phyloP scores from a whole-genome alignment of 1,140 invertebrate species.

The Drosophila bocqueti region DNA sequence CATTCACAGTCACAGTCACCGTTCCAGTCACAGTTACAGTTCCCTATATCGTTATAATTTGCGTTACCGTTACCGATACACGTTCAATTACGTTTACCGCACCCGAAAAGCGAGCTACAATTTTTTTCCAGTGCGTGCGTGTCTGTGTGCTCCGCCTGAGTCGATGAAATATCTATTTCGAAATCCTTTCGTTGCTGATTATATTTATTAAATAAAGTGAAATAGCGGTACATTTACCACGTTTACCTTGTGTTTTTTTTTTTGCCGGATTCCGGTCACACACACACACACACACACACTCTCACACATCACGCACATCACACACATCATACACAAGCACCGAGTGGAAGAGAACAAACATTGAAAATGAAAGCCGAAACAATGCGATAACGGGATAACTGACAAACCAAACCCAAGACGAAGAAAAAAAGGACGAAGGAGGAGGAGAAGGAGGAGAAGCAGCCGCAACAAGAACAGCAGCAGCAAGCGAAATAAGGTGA shows the following conservation, averaged over 20 bases:
- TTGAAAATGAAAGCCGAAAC: constrained; percentile 65
- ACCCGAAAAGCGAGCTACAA: constrained; percentile 28
- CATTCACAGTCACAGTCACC: not conserved
- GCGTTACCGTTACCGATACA: constrained; percentile 24
- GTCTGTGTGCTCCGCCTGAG: constrained; percentile 28
- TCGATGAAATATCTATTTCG: constrained; percentile 23
- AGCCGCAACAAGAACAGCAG: constrained; percentile 11
- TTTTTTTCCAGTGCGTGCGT: constrained; percentile 73
- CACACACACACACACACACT: constrained; percentile 5
- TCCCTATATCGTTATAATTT: not conserved
- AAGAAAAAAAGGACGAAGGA: constrained; percentile 9
- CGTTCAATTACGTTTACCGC: constrained; percentile 21
- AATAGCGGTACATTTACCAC: constrained; percentile 8
- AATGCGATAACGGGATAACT: constrained; percentile 64
- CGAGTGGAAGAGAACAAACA: constrained; percentile 28
- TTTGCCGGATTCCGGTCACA: constrained; percentile 41
- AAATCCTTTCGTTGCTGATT: constrained; percentile 15
- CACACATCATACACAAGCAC: not conserved
- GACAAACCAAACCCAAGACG: constrained; percentile 40
- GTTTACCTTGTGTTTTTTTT: constrained; percentile 13
- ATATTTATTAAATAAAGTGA: constrained; percentile 11
- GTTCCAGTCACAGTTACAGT: constrained; percentile 2
- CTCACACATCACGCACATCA: not conserved
- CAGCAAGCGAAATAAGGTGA: constrained; percentile 40
- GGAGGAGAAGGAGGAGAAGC: not conserved